A percentile compares a stretch with the other conserved stretches of the same genome.
These are phyloP conservation scores for Salpingus planirostris DNA, from an alignment of 2,888 invertebrate species.

Conservation along the genomic window DNA sequence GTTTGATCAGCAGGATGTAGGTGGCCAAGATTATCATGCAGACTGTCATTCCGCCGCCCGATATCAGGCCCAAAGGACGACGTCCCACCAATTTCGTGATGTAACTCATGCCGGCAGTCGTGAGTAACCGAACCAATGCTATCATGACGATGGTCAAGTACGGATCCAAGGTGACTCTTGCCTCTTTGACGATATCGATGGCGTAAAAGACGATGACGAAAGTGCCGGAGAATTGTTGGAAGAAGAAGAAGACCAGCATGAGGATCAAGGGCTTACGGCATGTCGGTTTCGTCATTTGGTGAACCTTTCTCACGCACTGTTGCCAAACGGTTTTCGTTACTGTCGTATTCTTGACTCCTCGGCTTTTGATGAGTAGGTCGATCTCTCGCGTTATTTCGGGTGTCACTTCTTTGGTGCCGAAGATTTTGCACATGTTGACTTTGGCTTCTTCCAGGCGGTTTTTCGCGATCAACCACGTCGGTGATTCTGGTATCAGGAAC, in stretches of 20 bases:
- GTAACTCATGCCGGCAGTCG: slow-evolving; percentile 41
- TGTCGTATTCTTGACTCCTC: slow-evolving; percentile 15
- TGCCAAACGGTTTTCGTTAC: slow-evolving; percentile 17
- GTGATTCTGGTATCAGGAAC: slow-evolving; percentile 46
- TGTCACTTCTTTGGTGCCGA: slow-evolving; percentile 30
- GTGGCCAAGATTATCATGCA: slow-evolving; percentile 45
- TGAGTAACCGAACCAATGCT: slow-evolving; percentile 42
- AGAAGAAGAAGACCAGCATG: slow-evolving; percentile 45
- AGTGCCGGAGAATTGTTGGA: slow-evolving; percentile 50
- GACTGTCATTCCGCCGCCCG: slow-evolving; percentile 48
- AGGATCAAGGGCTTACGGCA: slow-evolving; percentile 44
- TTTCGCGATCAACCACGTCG: slow-evolving; percentile 45
- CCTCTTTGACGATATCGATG: slow-evolving; percentile 43
- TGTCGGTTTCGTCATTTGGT: slow-evolving; percentile 34
- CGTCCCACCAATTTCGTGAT: slow-evolving; percentile 49
- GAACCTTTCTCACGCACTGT: slow-evolving; percentile 26
- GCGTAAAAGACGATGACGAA: slow-evolving; percentile 51
- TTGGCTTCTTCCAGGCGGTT: slow-evolving; percentile 44
- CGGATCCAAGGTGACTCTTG: slow-evolving; percentile 42
- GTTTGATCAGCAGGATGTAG: slow-evolving; percentile 35
- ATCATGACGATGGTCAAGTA: slow-evolving; percentile 46
- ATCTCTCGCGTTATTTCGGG: slow-evolving; percentile 28
- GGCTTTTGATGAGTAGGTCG: slow-evolving; percentile 23
- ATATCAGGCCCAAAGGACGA: slow-evolving; percentile 48
- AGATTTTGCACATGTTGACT: slow-evolving; percentile 37